A percentile compares a stretch with the other conserved stretches of the same genome.
These are phyloP conservation scores for Drosophila ironensis DNA, from an alignment of 1,140 invertebrate species.

Conservation along the genomic window DNA sequence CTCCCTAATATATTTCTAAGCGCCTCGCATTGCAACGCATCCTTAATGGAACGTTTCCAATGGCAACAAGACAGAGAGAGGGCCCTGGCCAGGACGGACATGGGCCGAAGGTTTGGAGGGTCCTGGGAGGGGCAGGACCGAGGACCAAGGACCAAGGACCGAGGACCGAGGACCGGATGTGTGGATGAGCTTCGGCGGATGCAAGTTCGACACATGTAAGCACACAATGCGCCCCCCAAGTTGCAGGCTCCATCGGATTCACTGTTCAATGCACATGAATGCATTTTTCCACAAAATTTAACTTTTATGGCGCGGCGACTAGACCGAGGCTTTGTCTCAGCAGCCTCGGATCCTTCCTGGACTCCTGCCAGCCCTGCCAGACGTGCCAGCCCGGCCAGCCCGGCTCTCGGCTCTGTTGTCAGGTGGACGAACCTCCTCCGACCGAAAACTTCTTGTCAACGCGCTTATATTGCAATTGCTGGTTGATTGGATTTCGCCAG, in stretches of 20 bases:
- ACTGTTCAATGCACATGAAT: slow-evolving; percentile 67
- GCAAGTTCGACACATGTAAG: slow-evolving; percentile 64
- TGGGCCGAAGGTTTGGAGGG: neutral
- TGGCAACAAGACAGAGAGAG: slow-evolving; percentile 47
- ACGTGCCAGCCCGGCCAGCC: too few relatives aligned
- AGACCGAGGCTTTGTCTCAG: slow-evolving; percentile 21
- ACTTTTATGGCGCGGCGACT: slow-evolving; percentile 38
- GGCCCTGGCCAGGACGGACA: slow-evolving; percentile 14
- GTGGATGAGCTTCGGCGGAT: slow-evolving; percentile 63
- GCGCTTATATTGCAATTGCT: slow-evolving; percentile 54
- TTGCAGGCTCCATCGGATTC: slow-evolving; percentile 65
- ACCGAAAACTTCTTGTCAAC: slow-evolving; percentile 32
- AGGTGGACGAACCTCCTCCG: slow-evolving; percentile 26
- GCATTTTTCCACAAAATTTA: slow-evolving; percentile 70
- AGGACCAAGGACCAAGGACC: neutral
- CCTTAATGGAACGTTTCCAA: slow-evolving; percentile 59
- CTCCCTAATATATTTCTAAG: slow-evolving; percentile 60
- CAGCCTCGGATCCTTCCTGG: neutral
- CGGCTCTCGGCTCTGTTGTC: slow-evolving; percentile 3
- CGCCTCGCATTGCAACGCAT: slow-evolving; percentile 49
- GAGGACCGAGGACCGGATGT: slow-evolving; percentile 47
- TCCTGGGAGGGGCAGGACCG: neutral
- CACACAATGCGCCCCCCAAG: slow-evolving; percentile 29
- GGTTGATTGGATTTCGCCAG: slow-evolving; percentile 56
- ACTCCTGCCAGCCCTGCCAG: slow-evolving; percentile 17